Evolutionary conservation across 2,113 vertebrate species (phyloP), one percentile per base, ranked within the genome.

Genomic region (Anser cygnoides): DNA sequence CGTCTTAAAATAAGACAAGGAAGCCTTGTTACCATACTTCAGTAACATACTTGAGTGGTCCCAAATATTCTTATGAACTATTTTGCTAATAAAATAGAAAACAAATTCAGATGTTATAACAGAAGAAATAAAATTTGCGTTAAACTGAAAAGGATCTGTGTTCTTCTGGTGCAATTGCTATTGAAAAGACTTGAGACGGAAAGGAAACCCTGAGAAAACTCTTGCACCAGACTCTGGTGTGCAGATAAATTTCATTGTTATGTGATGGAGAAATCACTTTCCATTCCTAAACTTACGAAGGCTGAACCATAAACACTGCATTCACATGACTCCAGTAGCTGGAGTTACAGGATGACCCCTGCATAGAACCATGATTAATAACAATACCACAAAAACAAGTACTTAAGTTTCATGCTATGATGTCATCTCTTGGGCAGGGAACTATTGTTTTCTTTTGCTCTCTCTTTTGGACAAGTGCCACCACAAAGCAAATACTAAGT

Each of bases 381-480:
- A 87, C 59, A 92, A 90, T 73, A 84, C 55, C 88, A 73, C 88
- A 94, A 96, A 93, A 93, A 39, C 57, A 81, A 90, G 65, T 39
- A 77, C 76, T 96, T 88, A 52, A 71, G 63, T 90, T 90, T 83
- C 85, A 74, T 46, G 16, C 63, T 62, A n/a, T 80, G 85, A 94
- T 84, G 79, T 93, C 94, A 90, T 37, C 59, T 77, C 65, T 90
- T 44, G 55, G 79, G 83, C 68, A 92, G 72, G 46, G 67, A 88
- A 94, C 72, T 86, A 73, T 77, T 93, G 82, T 93, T 95, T 95
- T 77, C 50, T 73, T 90, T 88, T 94, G 67, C 82, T 80, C 63
- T 89, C 66, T 67, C 79, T 77, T 94, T 55, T 85, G 94, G 92
- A 84, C 37, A 63, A 0, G 1, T 86, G 94, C 86, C 90, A 93